Evolutionary conservation across 2,888 invertebrate genomes (phyloP), one percentile per base, ranked within the genome.

Genomic region (Macaria liturata): DNA sequence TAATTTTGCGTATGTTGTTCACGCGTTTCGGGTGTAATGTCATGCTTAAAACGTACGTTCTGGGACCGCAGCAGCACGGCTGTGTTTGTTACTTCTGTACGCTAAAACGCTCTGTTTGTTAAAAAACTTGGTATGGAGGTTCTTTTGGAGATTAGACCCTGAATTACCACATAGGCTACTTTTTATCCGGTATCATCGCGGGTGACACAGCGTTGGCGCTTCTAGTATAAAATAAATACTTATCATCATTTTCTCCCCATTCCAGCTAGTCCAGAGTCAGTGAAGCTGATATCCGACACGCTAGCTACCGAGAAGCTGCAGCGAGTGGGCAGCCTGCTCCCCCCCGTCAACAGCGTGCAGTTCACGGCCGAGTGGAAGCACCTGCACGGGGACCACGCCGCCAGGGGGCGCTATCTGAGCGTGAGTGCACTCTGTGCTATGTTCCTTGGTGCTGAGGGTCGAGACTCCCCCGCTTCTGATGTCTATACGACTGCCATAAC

Each of bases 321-420:
- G 3, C 32, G 60, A 3, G 51, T 68, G 1, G 61, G 68, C 9
- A 73, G 69, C 44, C 59, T 84, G 62, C 75, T 78, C 30, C 68
- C 92, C 4, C 95, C 95, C 0, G 91, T 88, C 54, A 94, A 93
- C 57, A 94, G 94, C 54, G 94, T 95, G 6, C 95, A 95, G 71
- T 96, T 96, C 76, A 86, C 93, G 77, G 68, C 88, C 0, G 89
- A 91, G 49, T 96, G 95, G 96, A 94, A 92, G 70, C 86, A 88
- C 65, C 72, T 94, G 51, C 92, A 87, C 65, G 89, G 83, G 0
- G 84, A 87, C 32, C 75, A 79, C n/a, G 83, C 81, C 7, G 90
- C 92, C 31, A 91, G 93, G 71, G 93, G 93, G 67, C 80, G 92
- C 63, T 96, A 95, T 81, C 88, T 95, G 61, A 94, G 93, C 79